Evolutionary conservation across 2,797 vertebrate species (phyloP), one percentile per base, ranked within the genome.

Genomic region (Peromyscus melanophrys): DNA sequence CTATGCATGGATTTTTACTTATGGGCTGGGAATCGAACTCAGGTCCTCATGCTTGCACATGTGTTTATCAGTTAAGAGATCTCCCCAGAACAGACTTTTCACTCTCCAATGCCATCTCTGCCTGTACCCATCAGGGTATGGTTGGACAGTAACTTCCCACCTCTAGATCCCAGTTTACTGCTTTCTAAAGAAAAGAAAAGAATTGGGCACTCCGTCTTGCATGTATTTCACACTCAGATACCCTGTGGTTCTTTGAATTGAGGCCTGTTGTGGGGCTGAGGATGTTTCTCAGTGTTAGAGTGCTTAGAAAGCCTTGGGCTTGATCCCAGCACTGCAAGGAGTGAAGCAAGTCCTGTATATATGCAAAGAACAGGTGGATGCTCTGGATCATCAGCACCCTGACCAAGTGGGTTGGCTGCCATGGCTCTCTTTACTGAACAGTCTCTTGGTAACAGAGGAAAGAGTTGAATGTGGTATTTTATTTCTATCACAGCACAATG

Each of bases 121-220:
- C 43, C 12, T 85, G 4, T 87, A 34, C 16, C 8, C 55, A 57
- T 2, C 4, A 37, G 23, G 63, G 21, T 25, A n/a, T 81, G 1
- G 52, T 52, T 69, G 46, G 46, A 13, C 37, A 78, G 12, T 11
- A 14, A 69, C 55, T 71, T 82, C 9, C n/a, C 2, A 4, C 46
- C 55, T 82, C 29, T 49, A 23, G 29, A 75, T 2, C 65, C 82
- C 61, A 73, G 43, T 90, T 89, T 83, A 77, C 69, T 80, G 78
- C 57, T 76, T 88, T 75, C 6, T 40, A 87, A 84, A 86, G 69
- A 55, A 75, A 89, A 37, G 65, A 89, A 76, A 89, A 37, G 67
- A 89, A 0, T n/a, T 7, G 43, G 77, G 46, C 2, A 17, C 76
- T 43, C 75, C 55, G 57, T 88, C 77, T 31, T 21, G 7, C 29